Conservation (phyloP, 2,888 invertebrate species). For the Hirtodrosophila duncani region DNA sequence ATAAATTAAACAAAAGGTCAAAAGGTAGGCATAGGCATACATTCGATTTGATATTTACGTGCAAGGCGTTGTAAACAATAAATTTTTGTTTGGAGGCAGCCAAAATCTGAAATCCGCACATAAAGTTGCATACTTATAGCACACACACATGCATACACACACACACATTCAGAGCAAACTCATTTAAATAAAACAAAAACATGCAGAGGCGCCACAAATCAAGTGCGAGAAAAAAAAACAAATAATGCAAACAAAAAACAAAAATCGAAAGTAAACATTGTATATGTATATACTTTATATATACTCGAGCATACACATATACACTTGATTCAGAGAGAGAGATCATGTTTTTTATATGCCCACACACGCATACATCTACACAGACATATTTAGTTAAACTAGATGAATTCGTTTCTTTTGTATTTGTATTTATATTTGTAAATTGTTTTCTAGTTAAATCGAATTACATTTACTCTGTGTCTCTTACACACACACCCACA, state of each 20-base stretch:
- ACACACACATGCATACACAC: background rate
- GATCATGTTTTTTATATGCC: constrained; percentile 6
- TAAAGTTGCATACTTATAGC: too few relatives aligned
- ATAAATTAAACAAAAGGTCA: constrained; percentile 18
- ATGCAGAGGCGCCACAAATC: too few relatives aligned
- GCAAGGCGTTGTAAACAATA: constrained; percentile 33
- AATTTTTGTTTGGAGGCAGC: constrained; percentile 8
- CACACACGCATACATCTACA: constrained; percentile 13
- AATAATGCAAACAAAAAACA: constrained; percentile 8
- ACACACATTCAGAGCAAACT: too few relatives aligned
- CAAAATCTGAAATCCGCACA: constrained; percentile 3
- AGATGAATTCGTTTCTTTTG: constrained; percentile 63
- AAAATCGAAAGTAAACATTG: too few relatives aligned
- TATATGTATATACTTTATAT: too few relatives aligned
- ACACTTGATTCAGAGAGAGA: too few relatives aligned
- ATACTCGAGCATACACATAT: too few relatives aligned
- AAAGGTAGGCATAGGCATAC: constrained; percentile 13
- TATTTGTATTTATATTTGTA: constrained; percentile 60
- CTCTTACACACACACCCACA: constrained; percentile 19
- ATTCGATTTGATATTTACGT: constrained; percentile 34
- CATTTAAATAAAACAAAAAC: too few relatives aligned
- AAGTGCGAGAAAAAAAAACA: constrained; percentile 11
- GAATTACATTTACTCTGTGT: constrained; percentile 62
- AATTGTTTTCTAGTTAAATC: constrained; percentile 76
- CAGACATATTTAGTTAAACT: constrained; percentile 43